These are phyloP conservation scores for Hippasteria phrygiana DNA, from an alignment of 53 echinoderm and acorn worm genomes.

Conservation along the genomic window DNA sequence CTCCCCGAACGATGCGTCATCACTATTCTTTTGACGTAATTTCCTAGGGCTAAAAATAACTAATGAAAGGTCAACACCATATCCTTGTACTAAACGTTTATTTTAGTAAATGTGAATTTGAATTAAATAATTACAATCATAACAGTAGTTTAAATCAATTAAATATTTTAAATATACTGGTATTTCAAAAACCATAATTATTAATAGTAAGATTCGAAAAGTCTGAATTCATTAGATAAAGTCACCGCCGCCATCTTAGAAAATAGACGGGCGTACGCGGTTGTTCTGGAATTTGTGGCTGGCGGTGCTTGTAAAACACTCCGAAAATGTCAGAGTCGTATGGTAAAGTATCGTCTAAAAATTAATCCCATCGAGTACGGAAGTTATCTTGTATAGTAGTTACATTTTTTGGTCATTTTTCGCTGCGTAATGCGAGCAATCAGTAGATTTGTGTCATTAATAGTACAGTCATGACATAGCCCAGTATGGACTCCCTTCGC, in stretches of 20 bases:
- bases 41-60: conserved; percentile 17
- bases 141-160: neutral
- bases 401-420: neutral
- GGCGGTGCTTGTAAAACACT: conserved; percentile 26
- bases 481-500: too few relatives aligned
- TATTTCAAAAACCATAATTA: neutral
- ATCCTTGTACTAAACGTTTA: conserved; percentile 20
- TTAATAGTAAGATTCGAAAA: neutral
- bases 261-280: conserved; percentile 54
- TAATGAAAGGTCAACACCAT: conserved; percentile 3
- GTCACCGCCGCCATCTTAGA: conserved; percentile 31
- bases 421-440: too few relatives aligned
- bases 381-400: neutral
- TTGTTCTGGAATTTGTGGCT: neutral
- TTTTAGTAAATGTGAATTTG: neutral
- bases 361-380: neutral
- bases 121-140: too few relatives aligned
- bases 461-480: too few relatives aligned
- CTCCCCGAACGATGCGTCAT: conserved; percentile 50
- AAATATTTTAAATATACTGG: neutral
- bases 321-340: conserved; percentile 95
- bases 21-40: conserved; percentile 21
- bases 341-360: conserved; percentile 70
- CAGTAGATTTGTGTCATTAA: too few relatives aligned
- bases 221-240: neutral